Evolutionary conservation across 1,140 invertebrate species (phyloP).

Genomic region (Drosophila sp.): DNA sequence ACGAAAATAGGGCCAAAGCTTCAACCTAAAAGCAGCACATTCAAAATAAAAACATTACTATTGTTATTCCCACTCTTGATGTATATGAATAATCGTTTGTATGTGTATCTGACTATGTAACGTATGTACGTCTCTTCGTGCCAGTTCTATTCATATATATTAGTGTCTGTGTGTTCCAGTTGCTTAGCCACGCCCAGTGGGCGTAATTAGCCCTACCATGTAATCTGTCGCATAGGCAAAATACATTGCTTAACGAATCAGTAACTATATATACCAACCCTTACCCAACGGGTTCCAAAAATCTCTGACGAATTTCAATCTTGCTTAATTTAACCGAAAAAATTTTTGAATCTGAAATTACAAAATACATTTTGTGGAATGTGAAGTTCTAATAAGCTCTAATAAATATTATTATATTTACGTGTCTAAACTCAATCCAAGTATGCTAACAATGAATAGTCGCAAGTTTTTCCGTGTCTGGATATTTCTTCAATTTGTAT

Average conservation of each 20-base stretch:
- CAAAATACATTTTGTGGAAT: too few species aligned
- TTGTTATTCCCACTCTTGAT: constrained; percentile 14
- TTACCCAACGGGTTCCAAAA: neutral
- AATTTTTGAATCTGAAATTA: too few species aligned
- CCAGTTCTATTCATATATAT: neutral
- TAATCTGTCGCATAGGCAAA: constrained; percentile 7
- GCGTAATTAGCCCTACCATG: constrained; percentile 29
- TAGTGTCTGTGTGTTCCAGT: constrained; percentile 1
- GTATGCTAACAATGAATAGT: constrained; percentile 10
- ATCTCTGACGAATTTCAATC: constrained; percentile 1
- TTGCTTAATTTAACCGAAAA: neutral
- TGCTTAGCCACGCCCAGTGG: constrained; percentile 27
- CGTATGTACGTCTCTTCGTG: neutral
- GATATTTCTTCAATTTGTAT: neutral
- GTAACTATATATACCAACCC: neutral
- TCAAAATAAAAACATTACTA: constrained; percentile 35
- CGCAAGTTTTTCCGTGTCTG: neutral
- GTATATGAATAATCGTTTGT: constrained; percentile 12
- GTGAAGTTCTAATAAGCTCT: constrained; percentile 13
- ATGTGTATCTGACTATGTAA: constrained; percentile 10
- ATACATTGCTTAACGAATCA: constrained; percentile 2
- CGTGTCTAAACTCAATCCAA: constrained; percentile 4
- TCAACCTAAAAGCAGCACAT: constrained; percentile 9
- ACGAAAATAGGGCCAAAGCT: constrained; percentile 61
- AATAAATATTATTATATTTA: too few species aligned